Evolutionary conservation across 2,113 vertebrate genomes (phyloP).

Genomic region (Mastomys coucha): DNA sequence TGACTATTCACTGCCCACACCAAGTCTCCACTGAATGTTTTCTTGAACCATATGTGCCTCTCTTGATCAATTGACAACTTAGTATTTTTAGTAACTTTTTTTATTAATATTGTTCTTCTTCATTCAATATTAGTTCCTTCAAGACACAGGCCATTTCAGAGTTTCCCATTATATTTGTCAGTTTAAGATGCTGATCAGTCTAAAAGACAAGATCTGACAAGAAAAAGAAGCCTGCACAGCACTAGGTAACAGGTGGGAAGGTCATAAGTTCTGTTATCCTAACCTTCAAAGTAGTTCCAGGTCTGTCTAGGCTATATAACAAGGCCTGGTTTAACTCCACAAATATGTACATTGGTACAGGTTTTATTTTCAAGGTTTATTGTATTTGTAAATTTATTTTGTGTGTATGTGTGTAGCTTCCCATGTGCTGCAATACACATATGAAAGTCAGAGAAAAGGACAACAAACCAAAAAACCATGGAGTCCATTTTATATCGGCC

Average conservation of each 20-base stretch:
- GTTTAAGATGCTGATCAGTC: neutral
- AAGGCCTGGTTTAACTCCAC: neutral
- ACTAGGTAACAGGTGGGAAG: no score
- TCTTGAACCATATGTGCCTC: neutral
- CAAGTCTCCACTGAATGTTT: neutral
- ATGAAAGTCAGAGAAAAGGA: neutral
- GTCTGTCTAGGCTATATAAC: no score
- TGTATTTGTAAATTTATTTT: neutral
- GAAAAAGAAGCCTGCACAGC: no score
- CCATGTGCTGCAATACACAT: neutral
- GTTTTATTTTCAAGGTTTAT: neutral
- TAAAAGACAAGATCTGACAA: neutral
- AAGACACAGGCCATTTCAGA: neutral
- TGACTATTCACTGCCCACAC: neutral
- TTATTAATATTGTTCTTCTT: neutral
- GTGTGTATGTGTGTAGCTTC: neutral
- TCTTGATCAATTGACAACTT: neutral
- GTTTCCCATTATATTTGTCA: neutral
- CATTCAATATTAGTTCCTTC: neutral
- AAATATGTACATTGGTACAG: neutral
- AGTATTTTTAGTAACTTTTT: neutral
- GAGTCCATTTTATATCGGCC: neutral
- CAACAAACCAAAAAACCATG: neutral
- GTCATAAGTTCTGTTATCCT: no score
- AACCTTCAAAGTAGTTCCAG: no score